Evolutionary conservation across 2,797 vertebrate species (phyloP).

Genomic region (Ateles fusciceps): DNA sequence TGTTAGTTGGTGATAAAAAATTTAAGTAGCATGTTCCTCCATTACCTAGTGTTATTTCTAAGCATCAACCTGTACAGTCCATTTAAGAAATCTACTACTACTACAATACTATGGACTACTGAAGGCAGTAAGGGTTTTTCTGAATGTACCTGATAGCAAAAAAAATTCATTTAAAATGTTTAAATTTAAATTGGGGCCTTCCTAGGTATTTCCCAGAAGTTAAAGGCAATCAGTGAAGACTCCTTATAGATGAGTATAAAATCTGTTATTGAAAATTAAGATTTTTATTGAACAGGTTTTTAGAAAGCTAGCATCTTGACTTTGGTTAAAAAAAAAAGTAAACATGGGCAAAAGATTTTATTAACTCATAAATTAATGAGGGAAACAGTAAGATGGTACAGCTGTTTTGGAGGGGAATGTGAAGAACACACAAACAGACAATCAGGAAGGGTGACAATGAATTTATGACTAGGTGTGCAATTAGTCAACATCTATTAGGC

Average conservation of each 20-base stretch:
- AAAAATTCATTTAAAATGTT: slow-evolving; percentile 6
- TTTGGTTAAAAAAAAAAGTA: neutral
- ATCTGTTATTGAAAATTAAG: slow-evolving; percentile 26
- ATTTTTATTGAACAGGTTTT: slow-evolving; percentile 39
- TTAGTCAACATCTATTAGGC: neutral
- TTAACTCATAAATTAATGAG: slow-evolving; percentile 1
- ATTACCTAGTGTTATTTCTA: slow-evolving; percentile 5
- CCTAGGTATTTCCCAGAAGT: neutral
- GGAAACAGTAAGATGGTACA: neutral
- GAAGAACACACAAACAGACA: neutral
- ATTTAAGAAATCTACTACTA: slow-evolving; percentile 30
- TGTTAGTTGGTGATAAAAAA: neutral
- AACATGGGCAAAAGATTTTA: neutral
- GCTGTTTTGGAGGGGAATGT: neutral
- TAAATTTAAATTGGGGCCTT: slow-evolving; percentile 15
- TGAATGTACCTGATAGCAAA: neutral
- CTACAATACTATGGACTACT: neutral
- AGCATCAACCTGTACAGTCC: neutral
- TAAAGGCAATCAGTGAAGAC: neutral
- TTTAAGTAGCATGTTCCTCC: neutral
- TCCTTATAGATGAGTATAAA: neutral
- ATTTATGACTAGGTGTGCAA: neutral
- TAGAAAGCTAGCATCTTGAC: neutral
- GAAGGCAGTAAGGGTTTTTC: neutral
- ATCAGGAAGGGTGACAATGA: neutral